Percentiles rank a stretch among this genome's conserved stretches.
Conservation (phyloP, 2,888 invertebrate species). For the Polylopha cassiicola region DNA sequence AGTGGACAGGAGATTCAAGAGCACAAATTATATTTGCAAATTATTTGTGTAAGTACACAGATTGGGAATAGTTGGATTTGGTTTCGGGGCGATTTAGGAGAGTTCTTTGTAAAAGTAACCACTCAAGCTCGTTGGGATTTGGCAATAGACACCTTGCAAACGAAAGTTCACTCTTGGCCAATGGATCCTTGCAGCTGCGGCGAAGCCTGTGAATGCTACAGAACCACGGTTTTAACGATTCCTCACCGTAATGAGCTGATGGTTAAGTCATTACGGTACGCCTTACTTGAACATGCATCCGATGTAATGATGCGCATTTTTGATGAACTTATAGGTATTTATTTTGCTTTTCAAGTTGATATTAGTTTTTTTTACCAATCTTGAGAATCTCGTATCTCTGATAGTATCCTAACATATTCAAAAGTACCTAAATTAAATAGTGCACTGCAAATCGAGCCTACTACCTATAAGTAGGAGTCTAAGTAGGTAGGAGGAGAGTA, state of each 20-base stretch:
- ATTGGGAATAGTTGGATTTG: slow-evolving; percentile 60
- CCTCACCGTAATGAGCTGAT: slow-evolving; percentile 65
- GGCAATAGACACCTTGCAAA: slow-evolving; percentile 54
- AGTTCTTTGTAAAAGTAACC: slow-evolving; percentile 61
- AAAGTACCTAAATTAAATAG: too few relatives aligned
- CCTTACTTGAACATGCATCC: slow-evolving; percentile 58
- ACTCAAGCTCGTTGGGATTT: slow-evolving; percentile 64
- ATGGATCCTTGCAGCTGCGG: slow-evolving; percentile 62
- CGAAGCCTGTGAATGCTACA: slow-evolving; percentile 62
- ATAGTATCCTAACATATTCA: too few relatives aligned
- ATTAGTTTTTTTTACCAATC: background rate
- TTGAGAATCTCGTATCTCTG: too few relatives aligned
- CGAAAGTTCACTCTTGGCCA: slow-evolving; percentile 54
- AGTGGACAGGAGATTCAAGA: slow-evolving; percentile 43
- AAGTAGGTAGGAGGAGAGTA: too few relatives aligned
- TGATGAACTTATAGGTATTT: slow-evolving; percentile 56
- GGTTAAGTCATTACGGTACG: slow-evolving; percentile 56
- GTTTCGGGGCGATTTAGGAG: slow-evolving; percentile 58
- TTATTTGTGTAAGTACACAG: slow-evolving; percentile 60
- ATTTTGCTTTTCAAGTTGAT: slow-evolving; percentile 2
- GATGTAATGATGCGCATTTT: slow-evolving; percentile 57
- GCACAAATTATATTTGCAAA: slow-evolving; percentile 55
- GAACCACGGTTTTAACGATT: slow-evolving; percentile 52
- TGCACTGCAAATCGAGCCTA: too few relatives aligned
- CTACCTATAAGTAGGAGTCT: too few relatives aligned